A percentile compares a stretch with the other conserved stretches of the same genome.
Evolutionary conservation across 2,113 vertebrate species (phyloP).

Genomic region (Corydoras maculifer): DNA sequence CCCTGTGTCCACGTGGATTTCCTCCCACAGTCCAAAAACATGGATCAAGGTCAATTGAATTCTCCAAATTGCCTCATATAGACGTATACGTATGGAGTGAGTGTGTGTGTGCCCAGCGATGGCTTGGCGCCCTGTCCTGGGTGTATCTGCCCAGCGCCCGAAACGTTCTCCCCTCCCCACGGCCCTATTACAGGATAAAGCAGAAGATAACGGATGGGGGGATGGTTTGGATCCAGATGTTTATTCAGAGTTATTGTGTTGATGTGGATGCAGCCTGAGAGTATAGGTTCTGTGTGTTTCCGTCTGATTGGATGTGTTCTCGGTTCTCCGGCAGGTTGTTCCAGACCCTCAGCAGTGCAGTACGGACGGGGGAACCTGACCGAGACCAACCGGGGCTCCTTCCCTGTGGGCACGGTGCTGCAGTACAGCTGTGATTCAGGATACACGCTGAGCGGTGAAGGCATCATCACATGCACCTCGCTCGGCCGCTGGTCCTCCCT

Average conservation of each 20-base stretch:
- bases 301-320: neutral
- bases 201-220: no score
- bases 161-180: no score
- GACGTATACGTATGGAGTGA: no score
- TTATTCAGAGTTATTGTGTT: neutral
- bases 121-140: no score
- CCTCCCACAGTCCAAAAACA: no score
- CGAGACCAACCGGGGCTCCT: slow-evolving; percentile 64
- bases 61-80: no score
- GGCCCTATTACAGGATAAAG: no score
- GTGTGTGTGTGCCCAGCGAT: no score
- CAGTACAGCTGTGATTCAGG: slow-evolving; percentile 63
- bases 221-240: no score
- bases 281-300: slow-evolving; percentile 35
- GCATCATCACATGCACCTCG: slow-evolving; percentile 57
- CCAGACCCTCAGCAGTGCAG: slow-evolving; percentile 53
- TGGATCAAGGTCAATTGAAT: no score
- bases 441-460: slow-evolving; percentile 59
- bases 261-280: neutral
- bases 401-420: slow-evolving; percentile 60
- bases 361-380: slow-evolving; percentile 66
- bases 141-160: no score
- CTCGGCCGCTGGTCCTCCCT: slow-evolving; percentile 58
- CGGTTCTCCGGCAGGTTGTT: slow-evolving; percentile 53
- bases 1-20: no score